Base-by-base conservation (phyloP, 2,888 invertebrate genomes). In the Iselma pallidipennis region DNA sequence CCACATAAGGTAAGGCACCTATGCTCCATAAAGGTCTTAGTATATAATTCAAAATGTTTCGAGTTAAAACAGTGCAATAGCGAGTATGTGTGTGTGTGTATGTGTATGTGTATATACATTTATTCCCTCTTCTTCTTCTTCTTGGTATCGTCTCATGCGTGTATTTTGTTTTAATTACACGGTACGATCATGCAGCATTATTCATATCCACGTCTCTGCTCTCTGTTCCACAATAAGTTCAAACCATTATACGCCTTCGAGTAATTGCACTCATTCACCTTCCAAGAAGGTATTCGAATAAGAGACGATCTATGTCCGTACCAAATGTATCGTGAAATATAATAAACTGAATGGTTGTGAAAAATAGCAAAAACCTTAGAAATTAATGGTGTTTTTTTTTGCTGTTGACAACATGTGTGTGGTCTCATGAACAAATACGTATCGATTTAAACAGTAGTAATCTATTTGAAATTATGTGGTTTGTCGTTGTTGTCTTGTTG, bases 141-240 rank as follows among this genome's bases (percentile, higher is more conserved):
- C 45, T 45, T 21, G 16, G 45, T 45, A 45, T 45, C 45, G 45
- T 45, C 45, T 45, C 73, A 74, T 75, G 76, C 77, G 79, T 78
- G 77, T 74, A 78, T 78, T 79, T 79, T 76, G 76, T 79, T 79
- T 80, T 80, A 80, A 80, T 80, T 80, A 79, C 78, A 80, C 76
- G 80, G 74, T 77, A 76, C 74, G 78, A 77, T 78, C 76, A 72
- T 68, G 75, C 74, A 76, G 75, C 78, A 78, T 80, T 80, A 80
- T 80, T 80, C 79, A 79, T 79, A 76, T 78, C 72, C 80, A 79
- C 78, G 80, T 79, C 74, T 70, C 45, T 45, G 21, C 12, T 19
- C 21, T 71, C 63, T 74, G 76, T 77, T 77, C 76, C 74, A 78
- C 78, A 77, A 79, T 78, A 78, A 78, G 77, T 78, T 78, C 76